Base-by-base conservation (phyloP, 1,140 invertebrate genomes). In the Zaprionus vittiger region DNA sequence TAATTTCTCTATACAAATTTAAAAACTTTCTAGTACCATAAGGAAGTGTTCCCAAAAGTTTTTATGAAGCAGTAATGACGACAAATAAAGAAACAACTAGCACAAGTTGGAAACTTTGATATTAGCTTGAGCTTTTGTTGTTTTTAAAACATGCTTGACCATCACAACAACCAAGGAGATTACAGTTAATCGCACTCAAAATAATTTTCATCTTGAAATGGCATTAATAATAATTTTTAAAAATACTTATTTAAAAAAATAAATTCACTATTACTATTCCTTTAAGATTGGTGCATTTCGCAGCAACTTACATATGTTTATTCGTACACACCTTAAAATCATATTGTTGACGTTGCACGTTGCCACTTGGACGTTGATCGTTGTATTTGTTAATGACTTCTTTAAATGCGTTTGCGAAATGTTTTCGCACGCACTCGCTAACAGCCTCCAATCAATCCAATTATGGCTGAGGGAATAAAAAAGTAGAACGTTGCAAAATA, bases 321-420 rank as follows among this genome's bases (percentile, higher is more conserved):
- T 9, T 11, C 9, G 2, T 47, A 84, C 85, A 77, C 85, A 90
- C 85, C 85, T 90, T 85, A 90, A 82, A 83, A 90, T 90, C 85
- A 90, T 90, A 77, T 90, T 90, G 76, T 90, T 80, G 86, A 82
- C 79, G 81, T 80, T 90, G 81, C 65, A 81, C 81, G 81, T 90
- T 74, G 67, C 63, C 55, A 83, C 77, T 87, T 87, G 83, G 49
- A 59, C 76, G 81, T 77, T 79, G 70, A 59, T 74, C 68, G 85
- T 64, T 41, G 44, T 41, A 54, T 52, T 72, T 77, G 73, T 73
- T 85, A 89, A 89, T 89, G 85, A 75, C 73, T 90, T 85, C 73
- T 87, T 78, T 78, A 79, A 87, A 83, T 73, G 80, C 80, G 80
- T 80, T 73, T 54, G 22, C 65, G 69, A 60, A 70, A 69, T 79